These are phyloP conservation scores for Epistrophella euchroma DNA, from an alignment of 2,888 invertebrate species.

Conservation along the genomic window DNA sequence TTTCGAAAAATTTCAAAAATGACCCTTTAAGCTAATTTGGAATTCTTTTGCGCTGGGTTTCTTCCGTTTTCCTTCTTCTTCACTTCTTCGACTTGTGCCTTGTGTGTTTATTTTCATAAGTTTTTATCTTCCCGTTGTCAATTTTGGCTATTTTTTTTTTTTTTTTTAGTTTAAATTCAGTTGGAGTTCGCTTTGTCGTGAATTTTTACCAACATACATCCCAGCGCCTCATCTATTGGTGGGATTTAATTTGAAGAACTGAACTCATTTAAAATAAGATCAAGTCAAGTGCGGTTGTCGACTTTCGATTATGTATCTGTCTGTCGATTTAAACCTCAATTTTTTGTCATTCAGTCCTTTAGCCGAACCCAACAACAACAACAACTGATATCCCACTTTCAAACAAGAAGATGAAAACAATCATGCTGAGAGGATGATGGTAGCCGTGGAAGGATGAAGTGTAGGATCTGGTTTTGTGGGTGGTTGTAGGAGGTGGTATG, in stretches of 20 bases:
- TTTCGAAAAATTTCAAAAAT: slow-evolving; percentile 68
- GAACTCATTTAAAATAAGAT: slow-evolving; percentile 69
- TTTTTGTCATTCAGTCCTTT: slow-evolving; percentile 7
- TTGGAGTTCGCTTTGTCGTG: slow-evolving; percentile 12
- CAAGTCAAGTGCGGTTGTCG: slow-evolving; percentile 70
- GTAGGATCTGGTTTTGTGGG: neutral
- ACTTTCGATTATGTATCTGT: slow-evolving; percentile 73
- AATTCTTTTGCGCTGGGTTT: slow-evolving; percentile 63
- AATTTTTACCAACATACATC: slow-evolving; percentile 15
- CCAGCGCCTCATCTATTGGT: slow-evolving; percentile 1
- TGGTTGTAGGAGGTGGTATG: neutral
- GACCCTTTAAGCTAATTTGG: slow-evolving; percentile 71
- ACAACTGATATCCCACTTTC: slow-evolving; percentile 12
- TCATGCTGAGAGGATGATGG: neutral
- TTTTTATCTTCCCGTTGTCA: slow-evolving; percentile 23
- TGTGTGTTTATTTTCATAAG: slow-evolving; percentile 22
- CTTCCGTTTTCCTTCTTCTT: neutral
- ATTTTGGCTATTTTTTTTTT: slow-evolving; percentile 33
- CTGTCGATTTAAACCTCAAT: slow-evolving; percentile 61
- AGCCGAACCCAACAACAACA: neutral
- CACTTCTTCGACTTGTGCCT: neutral
- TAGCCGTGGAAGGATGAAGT: neutral
- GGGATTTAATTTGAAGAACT: slow-evolving; percentile 68
- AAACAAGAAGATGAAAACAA: slow-evolving; percentile 27
- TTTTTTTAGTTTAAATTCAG: neutral